phyloP scores from a whole-genome alignment of 2,113 vertebrate genomes.

The Xiphophorus maculatus region DNA sequence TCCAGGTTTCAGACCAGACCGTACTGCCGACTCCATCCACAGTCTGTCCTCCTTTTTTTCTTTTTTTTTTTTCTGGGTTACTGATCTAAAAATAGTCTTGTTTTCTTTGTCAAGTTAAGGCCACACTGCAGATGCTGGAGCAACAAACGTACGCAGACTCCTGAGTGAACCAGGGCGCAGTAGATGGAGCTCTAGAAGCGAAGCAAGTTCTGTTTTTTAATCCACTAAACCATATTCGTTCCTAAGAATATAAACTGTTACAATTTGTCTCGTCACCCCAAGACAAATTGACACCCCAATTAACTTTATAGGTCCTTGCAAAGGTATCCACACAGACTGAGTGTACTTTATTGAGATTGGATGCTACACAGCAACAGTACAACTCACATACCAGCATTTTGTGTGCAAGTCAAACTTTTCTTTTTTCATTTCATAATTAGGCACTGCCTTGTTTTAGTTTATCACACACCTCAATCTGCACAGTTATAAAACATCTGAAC shows the following conservation, averaged over 20 bases:
- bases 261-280: neutral
- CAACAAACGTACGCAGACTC: slow-evolving; percentile 18
- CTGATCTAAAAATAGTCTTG: slow-evolving; percentile 28
- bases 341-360: too few species aligned
- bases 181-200: neutral
- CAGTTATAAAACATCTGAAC: too few species aligned
- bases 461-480: too few species aligned
- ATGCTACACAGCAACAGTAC: too few species aligned
- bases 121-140: slow-evolving; percentile 13
- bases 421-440: too few species aligned
- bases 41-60: slow-evolving; percentile 26
- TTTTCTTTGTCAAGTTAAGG: slow-evolving; percentile 7
- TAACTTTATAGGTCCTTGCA: neutral
- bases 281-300: neutral
- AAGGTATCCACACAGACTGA: too few species aligned
- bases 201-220: slow-evolving; percentile 11
- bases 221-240: neutral
- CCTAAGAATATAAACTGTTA: too few species aligned
- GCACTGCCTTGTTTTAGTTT: too few species aligned
- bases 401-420: too few species aligned
- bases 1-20: slow-evolving; percentile 27
- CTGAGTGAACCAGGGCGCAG: slow-evolving; percentile 16
- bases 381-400: too few species aligned
- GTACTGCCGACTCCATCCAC: slow-evolving; percentile 18
- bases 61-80: slow-evolving; percentile 20